Conservation (phyloP, 1,140 invertebrate species). For the Drosophila willistoni region DNA sequence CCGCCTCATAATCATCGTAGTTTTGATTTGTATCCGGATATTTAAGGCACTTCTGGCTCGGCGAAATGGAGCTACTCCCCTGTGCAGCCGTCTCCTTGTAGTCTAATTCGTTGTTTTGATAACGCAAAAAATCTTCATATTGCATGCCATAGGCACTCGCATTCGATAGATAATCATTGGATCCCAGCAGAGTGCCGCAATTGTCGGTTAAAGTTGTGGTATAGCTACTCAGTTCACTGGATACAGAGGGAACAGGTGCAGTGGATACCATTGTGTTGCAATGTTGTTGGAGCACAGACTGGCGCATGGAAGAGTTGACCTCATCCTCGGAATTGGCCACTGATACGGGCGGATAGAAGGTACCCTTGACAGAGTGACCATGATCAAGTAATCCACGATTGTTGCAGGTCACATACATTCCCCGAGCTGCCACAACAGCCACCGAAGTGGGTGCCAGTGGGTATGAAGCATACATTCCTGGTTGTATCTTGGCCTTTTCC, state of each 20-base stretch:
- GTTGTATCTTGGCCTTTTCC: conserved; percentile 58
- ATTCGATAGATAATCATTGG: conserved; percentile 61
- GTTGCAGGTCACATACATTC: conserved; percentile 93
- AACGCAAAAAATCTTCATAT: conserved; percentile 77
- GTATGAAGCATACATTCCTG: conserved; percentile 62
- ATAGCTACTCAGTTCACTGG: conserved; percentile 55
- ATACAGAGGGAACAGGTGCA: conserved; percentile 35
- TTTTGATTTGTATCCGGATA: conserved; percentile 84
- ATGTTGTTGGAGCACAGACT: conserved; percentile 49
- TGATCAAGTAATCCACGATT: conserved; percentile 91
- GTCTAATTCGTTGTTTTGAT: conserved; percentile 63
- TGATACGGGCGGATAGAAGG: conserved; percentile 92
- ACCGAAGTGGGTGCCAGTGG: conserved; percentile 67
- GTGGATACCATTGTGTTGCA: conserved; percentile 54
- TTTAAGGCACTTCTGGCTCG: conserved; percentile 87
- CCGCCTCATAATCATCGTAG: conserved; percentile 85
- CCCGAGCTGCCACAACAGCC: conserved; percentile 89
- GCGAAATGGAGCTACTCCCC: conserved; percentile 46
- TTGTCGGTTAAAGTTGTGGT: conserved; percentile 57
- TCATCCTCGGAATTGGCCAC: conserved; percentile 76
- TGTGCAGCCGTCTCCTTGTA: conserved; percentile 57
- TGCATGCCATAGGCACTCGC: conserved; percentile 69
- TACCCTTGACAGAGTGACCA: conserved; percentile 90
- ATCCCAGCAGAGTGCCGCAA: conserved; percentile 50
- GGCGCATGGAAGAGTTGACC: conserved; percentile 34